Evolutionary conservation across 2,113 vertebrate genomes (phyloP).

Genomic region (Benitochromis conjunctus): DNA sequence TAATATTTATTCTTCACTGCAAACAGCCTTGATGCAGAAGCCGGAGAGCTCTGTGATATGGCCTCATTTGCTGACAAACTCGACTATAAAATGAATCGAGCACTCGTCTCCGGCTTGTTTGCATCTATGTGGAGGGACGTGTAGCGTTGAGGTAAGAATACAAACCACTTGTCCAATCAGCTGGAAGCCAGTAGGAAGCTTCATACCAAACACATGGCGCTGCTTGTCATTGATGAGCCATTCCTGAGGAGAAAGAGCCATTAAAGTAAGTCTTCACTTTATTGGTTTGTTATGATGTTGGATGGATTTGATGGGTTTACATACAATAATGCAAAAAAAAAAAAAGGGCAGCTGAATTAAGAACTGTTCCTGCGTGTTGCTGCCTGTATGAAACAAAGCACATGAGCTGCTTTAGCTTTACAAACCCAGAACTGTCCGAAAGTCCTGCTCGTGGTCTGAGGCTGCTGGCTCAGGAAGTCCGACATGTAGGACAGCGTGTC

Average conservation of each 20-base stretch:
- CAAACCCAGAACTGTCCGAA: constrained; percentile 79
- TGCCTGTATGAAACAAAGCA: neutral
- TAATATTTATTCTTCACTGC: neutral
- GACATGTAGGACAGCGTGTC: constrained; percentile 63
- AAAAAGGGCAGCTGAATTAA: neutral
- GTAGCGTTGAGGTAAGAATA: neutral
- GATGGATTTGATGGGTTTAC: neutral
- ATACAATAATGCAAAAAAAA: neutral
- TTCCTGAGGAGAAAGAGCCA: constrained; percentile 56
- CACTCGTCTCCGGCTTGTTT: neutral
- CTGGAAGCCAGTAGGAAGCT: constrained; percentile 81
- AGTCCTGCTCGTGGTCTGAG: constrained; percentile 44
- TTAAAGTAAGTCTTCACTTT: neutral
- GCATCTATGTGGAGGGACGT: rapidly evolving
- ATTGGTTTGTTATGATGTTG: neutral
- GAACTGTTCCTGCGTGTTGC: neutral
- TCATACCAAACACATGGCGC: constrained; percentile 78
- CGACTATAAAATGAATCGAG: neutral
- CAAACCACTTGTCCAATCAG: constrained; percentile 84
- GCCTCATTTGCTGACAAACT: neutral
- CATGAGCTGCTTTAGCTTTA: neutral
- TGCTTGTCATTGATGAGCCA: constrained; percentile 76
- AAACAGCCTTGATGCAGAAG: neutral
- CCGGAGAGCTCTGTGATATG: no score
- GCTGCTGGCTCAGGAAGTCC: constrained; percentile 64